Base-by-base conservation (phyloP, 2,113 vertebrate genomes). In the Trogon melanurus region DNA sequence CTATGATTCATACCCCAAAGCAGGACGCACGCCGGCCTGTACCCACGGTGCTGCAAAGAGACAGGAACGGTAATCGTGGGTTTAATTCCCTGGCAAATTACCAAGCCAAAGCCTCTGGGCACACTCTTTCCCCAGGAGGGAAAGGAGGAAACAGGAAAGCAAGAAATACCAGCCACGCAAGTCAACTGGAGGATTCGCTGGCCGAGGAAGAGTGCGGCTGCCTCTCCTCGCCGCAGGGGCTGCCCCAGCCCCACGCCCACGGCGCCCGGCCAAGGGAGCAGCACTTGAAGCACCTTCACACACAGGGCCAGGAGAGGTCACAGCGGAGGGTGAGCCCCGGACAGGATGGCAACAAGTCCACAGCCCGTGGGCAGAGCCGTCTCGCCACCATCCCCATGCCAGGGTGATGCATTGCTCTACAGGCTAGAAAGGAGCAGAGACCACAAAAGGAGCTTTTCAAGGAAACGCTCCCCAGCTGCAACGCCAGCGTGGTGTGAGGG, bases 121-220 rank as follows among this genome's bases (percentile, higher is more conserved):
- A 91, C 38, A 47, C 57, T 89, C 82, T 32, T 64, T 85, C 71
- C 36, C 89, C 82, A 62, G 30, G 67, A 85, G 88, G 53, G 78
- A 95, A 94, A 96, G 95, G 70, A 97, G 74, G 84, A 89, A 84
- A 89, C 62, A 47, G 70, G 51, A 87, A 88, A 93, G 75, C 91
- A 6, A 94, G 94, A 97, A 96, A 94, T 95, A 91, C 95, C 89
- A 53, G 95, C 73, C 27, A 26, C 1, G 18, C 87, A 7, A 79
- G 86, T 48, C 38, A 54, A 25, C 41, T 2, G 19, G 44, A 71
- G 54, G 57, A 92, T 50, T 54, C 15, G 32, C 69, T 89, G 0
- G 2, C 2, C 62, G 54, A 72, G 76, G 81, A 82, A 79, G 51
- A 79, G 32, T 0, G 1, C 0, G 26, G 67, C 64, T 3, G 5